Conservation (phyloP, 2,888 invertebrate genomes). For the Prosapia bicincta region DNA sequence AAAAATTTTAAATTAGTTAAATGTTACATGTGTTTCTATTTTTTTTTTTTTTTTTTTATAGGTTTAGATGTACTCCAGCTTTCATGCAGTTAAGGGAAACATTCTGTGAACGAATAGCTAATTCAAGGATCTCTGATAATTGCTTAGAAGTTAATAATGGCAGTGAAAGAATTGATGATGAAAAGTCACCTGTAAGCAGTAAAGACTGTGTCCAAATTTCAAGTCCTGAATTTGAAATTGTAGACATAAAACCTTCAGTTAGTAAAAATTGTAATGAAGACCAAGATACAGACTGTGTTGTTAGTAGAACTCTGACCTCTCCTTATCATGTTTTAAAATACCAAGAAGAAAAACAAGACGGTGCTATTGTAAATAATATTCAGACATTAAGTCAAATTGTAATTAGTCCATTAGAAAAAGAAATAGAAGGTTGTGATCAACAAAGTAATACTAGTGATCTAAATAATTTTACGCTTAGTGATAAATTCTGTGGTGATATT, state of each 20-base stretch:
- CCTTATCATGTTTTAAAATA: not conserved
- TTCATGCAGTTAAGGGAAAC: not conserved
- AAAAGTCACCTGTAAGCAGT: not conserved
- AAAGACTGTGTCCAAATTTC: not conserved
- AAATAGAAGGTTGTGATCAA: not conserved
- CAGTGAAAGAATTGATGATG: not conserved
- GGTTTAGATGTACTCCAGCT: not conserved
- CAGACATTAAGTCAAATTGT: not conserved
- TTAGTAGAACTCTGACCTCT: not conserved
- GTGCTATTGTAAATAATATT: not conserved
- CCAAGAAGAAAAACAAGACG: not conserved
- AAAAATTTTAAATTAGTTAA: too few species aligned
- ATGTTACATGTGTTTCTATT: too few species aligned
- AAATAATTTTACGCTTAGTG: not conserved
- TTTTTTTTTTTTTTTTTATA: not conserved
- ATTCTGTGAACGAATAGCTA: not conserved
- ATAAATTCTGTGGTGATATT: not conserved
- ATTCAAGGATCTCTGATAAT: not conserved
- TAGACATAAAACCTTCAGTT: not conserved
- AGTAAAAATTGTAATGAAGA: not conserved
- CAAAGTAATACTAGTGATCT: not conserved
- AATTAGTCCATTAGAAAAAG: not conserved
- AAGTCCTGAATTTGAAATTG: not conserved
- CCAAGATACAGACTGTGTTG: not conserved
- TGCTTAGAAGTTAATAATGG: not conserved